Conservation (phyloP, 2,113 vertebrate species). For the Chloropsis hardwickii region DNA sequence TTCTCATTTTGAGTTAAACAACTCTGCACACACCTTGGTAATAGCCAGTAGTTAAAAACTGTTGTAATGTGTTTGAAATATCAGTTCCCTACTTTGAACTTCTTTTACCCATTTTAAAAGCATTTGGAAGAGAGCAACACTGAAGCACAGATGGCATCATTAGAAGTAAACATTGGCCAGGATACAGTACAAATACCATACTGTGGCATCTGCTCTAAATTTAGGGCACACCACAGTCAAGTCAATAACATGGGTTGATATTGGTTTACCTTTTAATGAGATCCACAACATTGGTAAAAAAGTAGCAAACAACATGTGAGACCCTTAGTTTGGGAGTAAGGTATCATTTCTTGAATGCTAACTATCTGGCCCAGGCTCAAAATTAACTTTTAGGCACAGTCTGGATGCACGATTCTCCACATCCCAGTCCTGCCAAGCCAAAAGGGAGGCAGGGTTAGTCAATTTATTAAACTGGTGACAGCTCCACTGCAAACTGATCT, state of each 20-base stretch:
- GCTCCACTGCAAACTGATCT: background rate
- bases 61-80: background rate
- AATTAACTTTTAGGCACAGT: background rate
- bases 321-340: background rate
- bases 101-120: background rate
- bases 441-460: background rate
- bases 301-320: background rate
- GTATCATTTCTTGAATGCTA: background rate
- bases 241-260: background rate
- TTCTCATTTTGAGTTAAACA: background rate
- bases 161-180: conserved; percentile 12
- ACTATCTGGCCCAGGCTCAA: background rate
- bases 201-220: conserved; percentile 17
- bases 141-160: background rate
- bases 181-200: conserved; percentile 10
- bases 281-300: background rate
- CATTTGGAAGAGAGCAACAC: background rate
- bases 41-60: background rate
- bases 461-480: background rate
- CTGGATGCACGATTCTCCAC: background rate
- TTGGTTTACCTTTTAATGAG: conserved; percentile 42
- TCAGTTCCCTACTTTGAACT: background rate
- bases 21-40: background rate
- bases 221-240: background rate
- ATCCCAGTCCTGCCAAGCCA: background rate